Percentiles rank a stretch among this genome's conserved stretches.
These are phyloP conservation scores for zebrafish (Danio rerio) DNA, from an alignment of 2,113 vertebrate species.

Conservation along the genomic window DNA sequence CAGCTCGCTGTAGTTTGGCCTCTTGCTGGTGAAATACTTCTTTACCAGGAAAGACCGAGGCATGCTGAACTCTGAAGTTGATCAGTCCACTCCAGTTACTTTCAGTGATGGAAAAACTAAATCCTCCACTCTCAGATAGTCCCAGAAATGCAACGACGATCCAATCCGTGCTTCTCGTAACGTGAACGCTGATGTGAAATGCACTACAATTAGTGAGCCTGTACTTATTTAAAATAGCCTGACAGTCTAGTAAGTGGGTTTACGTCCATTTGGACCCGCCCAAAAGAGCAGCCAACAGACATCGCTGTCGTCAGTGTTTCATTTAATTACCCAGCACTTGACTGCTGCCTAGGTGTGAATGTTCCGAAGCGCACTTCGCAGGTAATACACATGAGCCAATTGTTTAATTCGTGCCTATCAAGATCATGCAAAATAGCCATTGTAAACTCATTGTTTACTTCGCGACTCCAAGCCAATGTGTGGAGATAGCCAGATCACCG, in stretches of 20 bases:
- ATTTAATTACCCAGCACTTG: constrained; percentile 35
- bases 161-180: constrained; percentile 4
- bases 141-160: not conserved
- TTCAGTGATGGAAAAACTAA: not conserved
- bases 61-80: constrained; percentile 75
- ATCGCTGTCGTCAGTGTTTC: constrained; percentile 33
- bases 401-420: constrained; percentile 23
- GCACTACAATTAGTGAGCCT: constrained; percentile 48
- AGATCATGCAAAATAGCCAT: constrained; percentile 13
- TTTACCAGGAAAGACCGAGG: constrained; percentile 95
- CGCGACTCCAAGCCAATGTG: not conserved
- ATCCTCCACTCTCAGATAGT: not conserved
- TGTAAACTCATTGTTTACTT: constrained; percentile 21
- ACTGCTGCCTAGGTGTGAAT: constrained; percentile 38
- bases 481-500: not conserved
- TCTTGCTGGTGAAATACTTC: constrained; percentile 91
- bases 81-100: constrained; percentile 25
- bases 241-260: constrained; percentile 34
- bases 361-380: constrained; percentile 24
- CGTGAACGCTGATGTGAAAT: constrained; percentile 22
- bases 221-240: constrained; percentile 49
- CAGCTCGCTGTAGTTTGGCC: constrained; percentile 95
- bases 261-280: constrained; percentile 49
- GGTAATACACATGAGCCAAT: constrained; percentile 13
- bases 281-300: constrained; percentile 41